A percentile compares a stretch with the other conserved stretches of the same genome.
Evolutionary conservation across 23 tunicate genomes (phyloP).

Genomic region (Styela clava): DNA sequence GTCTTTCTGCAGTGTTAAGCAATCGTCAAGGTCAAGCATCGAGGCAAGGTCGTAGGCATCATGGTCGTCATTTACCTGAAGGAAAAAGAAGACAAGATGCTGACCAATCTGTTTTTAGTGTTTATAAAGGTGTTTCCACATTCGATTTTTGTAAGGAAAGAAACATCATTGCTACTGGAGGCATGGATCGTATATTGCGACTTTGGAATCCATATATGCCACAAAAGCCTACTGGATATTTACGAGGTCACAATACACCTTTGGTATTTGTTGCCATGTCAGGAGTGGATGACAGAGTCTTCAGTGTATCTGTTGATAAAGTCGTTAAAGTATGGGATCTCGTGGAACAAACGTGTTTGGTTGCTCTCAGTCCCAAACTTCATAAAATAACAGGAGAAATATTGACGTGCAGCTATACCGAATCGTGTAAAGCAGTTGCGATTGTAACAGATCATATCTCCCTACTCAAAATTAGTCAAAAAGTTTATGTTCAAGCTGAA

Average conservation of each 20-base stretch:
- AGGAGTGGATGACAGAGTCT: conserved; percentile 64
- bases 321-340: conserved; percentile 93
- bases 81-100: conserved; percentile 58
- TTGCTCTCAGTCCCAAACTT: conserved; percentile 80
- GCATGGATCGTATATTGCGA: conserved; percentile 86
- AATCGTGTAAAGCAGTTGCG: conserved; percentile 45
- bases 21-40: conserved; percentile 1
- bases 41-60: conserved; percentile 4
- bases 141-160: conserved; percentile 66
- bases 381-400: conserved; percentile 84
- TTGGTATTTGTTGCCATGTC: conserved; percentile 62
- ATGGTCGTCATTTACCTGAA: conserved; percentile 12
- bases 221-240: conserved; percentile 71
- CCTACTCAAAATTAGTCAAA: conserved; percentile 56
- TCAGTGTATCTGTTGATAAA: conserved; percentile 81
- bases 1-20: conserved; percentile 22
- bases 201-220: conserved; percentile 87
- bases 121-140: conserved; percentile 84
- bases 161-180: conserved; percentile 89
- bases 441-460: conserved; percentile 71
- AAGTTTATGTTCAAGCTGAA: conserved; percentile 47
- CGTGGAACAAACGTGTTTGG: conserved; percentile 88
- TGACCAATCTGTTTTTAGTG: conserved; percentile 91
- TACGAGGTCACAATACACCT: conserved; percentile 86
- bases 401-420: conserved; percentile 56